Base-by-base conservation (phyloP, 2,113 vertebrate species). In the Gobius niger region DNA sequence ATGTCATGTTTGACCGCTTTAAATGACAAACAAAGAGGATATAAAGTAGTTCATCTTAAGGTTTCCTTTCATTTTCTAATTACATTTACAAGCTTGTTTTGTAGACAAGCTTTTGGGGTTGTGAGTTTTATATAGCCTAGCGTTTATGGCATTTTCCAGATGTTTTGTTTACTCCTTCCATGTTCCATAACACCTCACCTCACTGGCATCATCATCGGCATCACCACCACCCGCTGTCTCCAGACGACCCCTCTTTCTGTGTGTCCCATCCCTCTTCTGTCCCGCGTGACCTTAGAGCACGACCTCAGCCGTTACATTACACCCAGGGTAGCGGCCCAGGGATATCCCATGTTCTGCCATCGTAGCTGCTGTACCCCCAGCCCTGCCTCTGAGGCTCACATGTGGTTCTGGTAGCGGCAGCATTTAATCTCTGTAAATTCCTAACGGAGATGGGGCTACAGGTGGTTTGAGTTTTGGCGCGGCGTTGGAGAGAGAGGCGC, bases 381-480 rank as follows among this genome's bases (percentile, higher is more conserved):
- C 67, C 68, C 57, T 42, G 40, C 67, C 77, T 75, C 63, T 56
- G 79, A 83, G 82, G 76, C 70, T 72, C 77, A 78, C 84, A 81
- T 84, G 88, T 82, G 82, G 74, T 84, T 78, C 82, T 85, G 79
- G 76, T 81, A 82, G 86, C 84, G 88, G 82, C 76, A 78, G 76
- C 72, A 78, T 88, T 90, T 88, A 85, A 87, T 80, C 85, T 77
- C 18, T 11, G 64, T 77, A 72, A 88, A 91, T 87, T 89, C 83
- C 81, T 81, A 65, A 75, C 66, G 59, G 85, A 81, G 82, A 71
- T 78, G 80, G 73, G 53, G 19, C 72, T 78, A 73, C 88, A 92
- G 88, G 89, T 91, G 91, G 77, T 91, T 91, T 89, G 82, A 89
- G 88, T 91, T 92, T 54, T 91, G 77, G 71, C 47, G 0, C 18